A percentile compares a stretch with the other conserved stretches of the same genome.
Evolutionary conservation across 2,888 invertebrate genomes (phyloP).

Genomic region (Leucozona laternaria): DNA sequence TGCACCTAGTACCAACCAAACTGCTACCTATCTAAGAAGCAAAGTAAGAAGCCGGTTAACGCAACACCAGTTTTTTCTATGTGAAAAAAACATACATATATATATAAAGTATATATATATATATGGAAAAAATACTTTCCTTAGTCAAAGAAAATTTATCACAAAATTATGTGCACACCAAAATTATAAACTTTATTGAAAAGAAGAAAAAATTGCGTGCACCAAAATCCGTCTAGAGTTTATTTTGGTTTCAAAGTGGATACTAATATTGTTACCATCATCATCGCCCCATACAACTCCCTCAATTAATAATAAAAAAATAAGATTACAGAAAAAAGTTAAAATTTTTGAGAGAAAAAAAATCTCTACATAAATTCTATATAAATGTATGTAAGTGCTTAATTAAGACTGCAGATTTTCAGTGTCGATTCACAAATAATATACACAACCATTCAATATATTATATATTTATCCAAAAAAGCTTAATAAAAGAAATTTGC

Average conservation of each 20-base stretch:
- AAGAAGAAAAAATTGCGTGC: constrained; percentile 64
- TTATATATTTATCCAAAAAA: constrained; percentile 61
- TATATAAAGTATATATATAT: constrained; percentile 19
- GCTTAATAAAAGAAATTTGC: constrained; percentile 62
- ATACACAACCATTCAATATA: constrained; percentile 60
- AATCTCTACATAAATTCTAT: constrained; percentile 45
- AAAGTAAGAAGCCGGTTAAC: constrained; percentile 74
- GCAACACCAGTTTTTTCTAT: constrained; percentile 63
- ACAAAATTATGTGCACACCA: constrained; percentile 60
- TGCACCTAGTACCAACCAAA: constrained; percentile 79
- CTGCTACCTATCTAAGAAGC: constrained; percentile 76
- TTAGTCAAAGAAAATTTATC: constrained; percentile 45
- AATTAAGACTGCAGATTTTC: constrained; percentile 74
- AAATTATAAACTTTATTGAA: constrained; percentile 65
- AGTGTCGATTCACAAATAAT: constrained; percentile 65
- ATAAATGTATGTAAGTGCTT: constrained; percentile 62
- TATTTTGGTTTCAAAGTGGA: constrained; percentile 81
- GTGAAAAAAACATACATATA: constrained; percentile 54
- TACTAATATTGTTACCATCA: constrained; percentile 67
- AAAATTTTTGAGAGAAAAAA: constrained; percentile 20
- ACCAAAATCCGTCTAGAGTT: constrained; percentile 84
- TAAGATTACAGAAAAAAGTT: constrained; percentile 29
- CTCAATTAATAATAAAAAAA: constrained; percentile 44
- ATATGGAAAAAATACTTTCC: constrained; percentile 43
- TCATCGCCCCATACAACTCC: constrained; percentile 52